A percentile compares a stretch with the other conserved stretches of the same genome.
These are phyloP conservation scores for Cinara cedri DNA, from an alignment of 2,888 invertebrate species.

Conservation along the genomic window DNA sequence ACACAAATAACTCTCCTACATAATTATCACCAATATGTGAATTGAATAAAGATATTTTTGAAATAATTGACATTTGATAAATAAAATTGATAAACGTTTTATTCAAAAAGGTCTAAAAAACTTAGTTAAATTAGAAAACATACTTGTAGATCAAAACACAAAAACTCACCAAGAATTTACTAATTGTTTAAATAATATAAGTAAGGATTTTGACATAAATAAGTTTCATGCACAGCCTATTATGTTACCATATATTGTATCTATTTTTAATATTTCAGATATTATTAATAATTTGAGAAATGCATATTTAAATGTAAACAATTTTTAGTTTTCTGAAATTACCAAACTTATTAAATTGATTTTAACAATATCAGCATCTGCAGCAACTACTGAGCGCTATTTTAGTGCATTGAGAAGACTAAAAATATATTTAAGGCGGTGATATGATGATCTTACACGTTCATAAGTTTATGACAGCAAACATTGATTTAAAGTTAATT, in stretches of 20 bases:
- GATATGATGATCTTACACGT: neutral
- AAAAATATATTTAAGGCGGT: neutral
- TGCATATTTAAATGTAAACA: too few species aligned
- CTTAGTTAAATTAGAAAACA: too few species aligned
- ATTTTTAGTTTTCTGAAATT: too few species aligned
- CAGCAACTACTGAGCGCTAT: too few species aligned
- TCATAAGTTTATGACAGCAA: neutral
- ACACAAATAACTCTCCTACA: neutral
- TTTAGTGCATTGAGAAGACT: too few species aligned
- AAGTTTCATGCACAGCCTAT: constrained; percentile 5
- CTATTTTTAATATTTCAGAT: neutral
- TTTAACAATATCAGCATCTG: too few species aligned
- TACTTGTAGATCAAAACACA: constrained; percentile 1
- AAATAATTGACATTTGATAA: neutral
- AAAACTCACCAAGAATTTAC: neutral
- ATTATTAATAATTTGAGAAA: too few species aligned
- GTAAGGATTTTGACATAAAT: neutral
- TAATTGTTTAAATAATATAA: neutral
- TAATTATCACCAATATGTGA: too few species aligned
- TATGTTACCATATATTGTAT: neutral
- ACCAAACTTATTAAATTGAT: too few species aligned
- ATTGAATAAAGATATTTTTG: constrained; percentile 7
- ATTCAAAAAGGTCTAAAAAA: neutral
- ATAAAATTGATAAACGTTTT: neutral
- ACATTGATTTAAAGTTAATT: neutral